These are phyloP conservation scores for Erebia palarica DNA, from an alignment of 2,888 invertebrate species.

Conservation along the genomic window DNA sequence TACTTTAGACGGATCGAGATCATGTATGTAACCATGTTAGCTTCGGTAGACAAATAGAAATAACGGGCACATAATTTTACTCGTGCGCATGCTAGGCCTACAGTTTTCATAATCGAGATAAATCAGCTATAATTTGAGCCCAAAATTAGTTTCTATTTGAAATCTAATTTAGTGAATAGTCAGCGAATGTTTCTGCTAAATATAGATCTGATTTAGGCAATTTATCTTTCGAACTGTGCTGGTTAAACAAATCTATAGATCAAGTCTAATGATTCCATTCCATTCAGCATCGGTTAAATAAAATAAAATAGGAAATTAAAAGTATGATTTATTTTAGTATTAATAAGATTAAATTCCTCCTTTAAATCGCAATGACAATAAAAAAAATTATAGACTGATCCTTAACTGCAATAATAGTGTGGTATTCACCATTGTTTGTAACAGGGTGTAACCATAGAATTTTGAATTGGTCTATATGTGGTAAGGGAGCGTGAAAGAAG, in stretches of 20 bases:
- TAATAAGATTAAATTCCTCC: neutral
- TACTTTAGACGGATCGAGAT: too few relatives aligned
- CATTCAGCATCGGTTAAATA: neutral
- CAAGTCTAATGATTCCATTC: too few relatives aligned
- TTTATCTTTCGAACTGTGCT: neutral
- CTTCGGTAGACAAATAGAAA: too few relatives aligned
- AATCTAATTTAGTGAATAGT: neutral
- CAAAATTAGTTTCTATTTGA: neutral
- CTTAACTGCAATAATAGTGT: neutral
- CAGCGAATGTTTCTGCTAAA: too few relatives aligned
- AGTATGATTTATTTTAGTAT: neutral
- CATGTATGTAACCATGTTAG: too few relatives aligned
- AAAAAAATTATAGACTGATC: slow-evolving; percentile 32
- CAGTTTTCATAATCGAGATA: too few relatives aligned
- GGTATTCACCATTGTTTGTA: neutral
- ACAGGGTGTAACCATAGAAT: neutral
- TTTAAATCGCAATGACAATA: slow-evolving; percentile 17
- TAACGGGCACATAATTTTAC: too few relatives aligned
- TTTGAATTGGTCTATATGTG: neutral
- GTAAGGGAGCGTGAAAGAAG: neutral
- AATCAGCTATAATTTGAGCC: too few relatives aligned
- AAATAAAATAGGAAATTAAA: neutral
- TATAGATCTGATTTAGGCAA: too few relatives aligned
- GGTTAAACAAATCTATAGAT: too few relatives aligned
- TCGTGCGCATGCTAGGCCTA: too few relatives aligned